These are phyloP conservation scores for Theristicus caerulescens DNA, from an alignment of 2,113 vertebrate species.

Conservation along the genomic window DNA sequence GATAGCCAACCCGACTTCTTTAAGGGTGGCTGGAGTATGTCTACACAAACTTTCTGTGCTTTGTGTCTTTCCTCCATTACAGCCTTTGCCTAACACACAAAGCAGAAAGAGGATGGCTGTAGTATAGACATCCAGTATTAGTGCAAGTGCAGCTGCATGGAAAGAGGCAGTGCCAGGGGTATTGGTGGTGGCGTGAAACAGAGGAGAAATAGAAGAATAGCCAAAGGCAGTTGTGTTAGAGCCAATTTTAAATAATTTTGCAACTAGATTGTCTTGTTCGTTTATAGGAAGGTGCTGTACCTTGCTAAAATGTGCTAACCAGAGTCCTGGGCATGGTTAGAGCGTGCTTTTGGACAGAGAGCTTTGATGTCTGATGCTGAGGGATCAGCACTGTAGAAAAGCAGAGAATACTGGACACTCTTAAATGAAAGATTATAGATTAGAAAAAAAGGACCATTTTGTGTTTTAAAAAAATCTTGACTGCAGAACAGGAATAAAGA, in stretches of 20 bases:
- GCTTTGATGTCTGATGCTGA: neutral
- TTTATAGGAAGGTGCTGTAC: neutral
- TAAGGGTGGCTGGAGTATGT: neutral
- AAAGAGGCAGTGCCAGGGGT: neutral
- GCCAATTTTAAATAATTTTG: neutral
- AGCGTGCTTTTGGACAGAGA: neutral
- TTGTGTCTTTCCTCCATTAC: neutral
- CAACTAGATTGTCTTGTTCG: neutral
- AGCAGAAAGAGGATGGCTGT: neutral
- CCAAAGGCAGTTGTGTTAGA: neutral
- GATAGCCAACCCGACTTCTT: neutral
- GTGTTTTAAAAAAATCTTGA: neutral
- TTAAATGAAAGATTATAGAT: neutral
- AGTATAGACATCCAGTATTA: neutral
- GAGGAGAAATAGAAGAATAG: neutral
- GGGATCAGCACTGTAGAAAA: neutral
- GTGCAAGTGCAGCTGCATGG: neutral
- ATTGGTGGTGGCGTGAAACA: neutral
- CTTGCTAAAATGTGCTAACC: neutral
- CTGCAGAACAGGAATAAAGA: neutral
- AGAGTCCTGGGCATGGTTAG: neutral
- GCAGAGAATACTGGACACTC: neutral
- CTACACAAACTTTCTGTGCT: neutral
- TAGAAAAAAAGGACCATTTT: neutral
- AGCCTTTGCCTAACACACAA: neutral